A percentile compares a stretch with the other conserved stretches of the same genome.
Evolutionary conservation across 2,888 invertebrate genomes (phyloP).

Genomic region (Drosophila barbarae): DNA sequence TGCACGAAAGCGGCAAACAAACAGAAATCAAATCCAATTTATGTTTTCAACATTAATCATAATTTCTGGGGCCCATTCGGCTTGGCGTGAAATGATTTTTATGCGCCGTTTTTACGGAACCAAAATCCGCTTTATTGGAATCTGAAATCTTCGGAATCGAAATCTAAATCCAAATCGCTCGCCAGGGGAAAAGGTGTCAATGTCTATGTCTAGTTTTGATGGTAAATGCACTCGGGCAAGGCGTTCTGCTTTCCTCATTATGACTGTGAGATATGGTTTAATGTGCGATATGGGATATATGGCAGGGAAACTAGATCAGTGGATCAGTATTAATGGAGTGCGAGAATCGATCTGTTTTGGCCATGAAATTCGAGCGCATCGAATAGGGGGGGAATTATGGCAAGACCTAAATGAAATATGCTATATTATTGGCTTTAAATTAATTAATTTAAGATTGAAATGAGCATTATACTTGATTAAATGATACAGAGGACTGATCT

Average conservation of each 20-base stretch:
- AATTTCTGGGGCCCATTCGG: conserved; percentile 49
- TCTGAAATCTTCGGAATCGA: background rate
- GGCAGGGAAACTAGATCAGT: conserved; percentile 26
- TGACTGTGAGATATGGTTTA: conserved; percentile 35
- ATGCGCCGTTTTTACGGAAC: conserved; percentile 67
- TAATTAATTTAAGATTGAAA: too few species aligned
- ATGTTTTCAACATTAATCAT: conserved; percentile 69
- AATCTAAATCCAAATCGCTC: conserved; percentile 5
- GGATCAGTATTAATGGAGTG: conserved; percentile 31
- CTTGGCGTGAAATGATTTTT: conserved; percentile 69
- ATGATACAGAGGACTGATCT: background rate
- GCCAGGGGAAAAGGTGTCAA: conserved; percentile 48
- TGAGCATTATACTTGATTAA: background rate
- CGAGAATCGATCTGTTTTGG: conserved; percentile 31
- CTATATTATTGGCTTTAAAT: background rate
- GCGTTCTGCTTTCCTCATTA: conserved; percentile 44
- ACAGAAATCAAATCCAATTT: conserved; percentile 71
- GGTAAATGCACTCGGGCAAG: conserved; percentile 39
- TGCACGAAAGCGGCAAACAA: conserved; percentile 56
- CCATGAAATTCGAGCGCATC: conserved; percentile 24
- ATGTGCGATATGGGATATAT: conserved; percentile 10
- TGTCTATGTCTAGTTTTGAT: conserved; percentile 68
- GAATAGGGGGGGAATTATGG: background rate
- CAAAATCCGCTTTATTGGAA: conserved; percentile 18
- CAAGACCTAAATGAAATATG: background rate